Evolutionary conservation across 2,888 invertebrate genomes (phyloP).

Genomic region (Cetonia aurata): DNA sequence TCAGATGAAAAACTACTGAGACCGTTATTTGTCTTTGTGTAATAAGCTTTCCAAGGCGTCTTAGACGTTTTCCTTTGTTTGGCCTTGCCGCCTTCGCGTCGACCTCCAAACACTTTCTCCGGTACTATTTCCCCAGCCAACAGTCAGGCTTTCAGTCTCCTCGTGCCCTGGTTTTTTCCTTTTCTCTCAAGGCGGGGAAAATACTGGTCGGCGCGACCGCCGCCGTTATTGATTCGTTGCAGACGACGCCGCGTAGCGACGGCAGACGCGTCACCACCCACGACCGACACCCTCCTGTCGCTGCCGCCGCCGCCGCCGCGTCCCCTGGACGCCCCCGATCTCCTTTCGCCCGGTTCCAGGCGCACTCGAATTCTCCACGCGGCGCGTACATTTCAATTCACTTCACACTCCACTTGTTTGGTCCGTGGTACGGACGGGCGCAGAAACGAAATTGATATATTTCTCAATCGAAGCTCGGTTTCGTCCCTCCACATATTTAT

Average conservation of each 20-base stretch:
- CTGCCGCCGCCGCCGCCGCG: conserved; percentile 43
- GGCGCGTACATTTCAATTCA: conserved; percentile 32
- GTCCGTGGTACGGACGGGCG: conserved; percentile 1
- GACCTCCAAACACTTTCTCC: conserved; percentile 35
- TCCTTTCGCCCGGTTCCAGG: conserved; percentile 12
- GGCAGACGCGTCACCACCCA: conserved; percentile 52
- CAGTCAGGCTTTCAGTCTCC: conserved; percentile 9
- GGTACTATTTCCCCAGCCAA: not conserved
- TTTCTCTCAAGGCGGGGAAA: conserved; percentile 37
- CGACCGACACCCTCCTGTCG: conserved; percentile 32
- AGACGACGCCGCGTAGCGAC: conserved; percentile 51
- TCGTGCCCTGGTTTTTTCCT: conserved; percentile 14
- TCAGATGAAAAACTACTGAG: not conserved
- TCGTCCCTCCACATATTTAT: not conserved
- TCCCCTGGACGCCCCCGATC: conserved; percentile 26
- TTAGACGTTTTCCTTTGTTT: conserved; percentile 26
- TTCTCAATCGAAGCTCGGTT: conserved; percentile 2
- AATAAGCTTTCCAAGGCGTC: not conserved
- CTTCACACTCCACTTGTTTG: conserved; percentile 32
- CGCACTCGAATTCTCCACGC: conserved; percentile 25
- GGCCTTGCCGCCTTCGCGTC: conserved; percentile 21
- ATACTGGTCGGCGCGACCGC: conserved; percentile 48
- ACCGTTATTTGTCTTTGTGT: not conserved
- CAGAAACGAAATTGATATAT: conserved; percentile 26
- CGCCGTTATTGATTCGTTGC: conserved; percentile 51